Base-by-base conservation (phyloP, 2,113 vertebrate species). In the Zosterops lateralis region DNA sequence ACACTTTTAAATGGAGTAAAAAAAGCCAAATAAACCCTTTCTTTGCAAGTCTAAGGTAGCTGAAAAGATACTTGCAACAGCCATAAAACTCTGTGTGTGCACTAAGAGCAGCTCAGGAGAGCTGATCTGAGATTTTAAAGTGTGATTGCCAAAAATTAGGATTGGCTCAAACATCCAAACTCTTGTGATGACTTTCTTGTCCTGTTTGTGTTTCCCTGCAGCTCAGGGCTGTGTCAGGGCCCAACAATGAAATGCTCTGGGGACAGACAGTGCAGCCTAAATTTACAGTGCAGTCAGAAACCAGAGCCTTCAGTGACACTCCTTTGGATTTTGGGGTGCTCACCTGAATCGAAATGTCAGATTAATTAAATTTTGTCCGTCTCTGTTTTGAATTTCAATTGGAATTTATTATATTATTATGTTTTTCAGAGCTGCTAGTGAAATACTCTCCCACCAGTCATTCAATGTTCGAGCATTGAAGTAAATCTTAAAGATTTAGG, bases 111-210 rank as follows among this genome's bases (percentile, higher is more conserved):
- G 6, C 29, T 77, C 2, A 2, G 29, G 47, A 47, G 47, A 38
- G 4, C 12, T 54, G 47, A 61, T 17, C 24, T 0, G 0, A 45
- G 56, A 47, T 70, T 77, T 77, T 61, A 29, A 47, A 38, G 3
- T 20, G 32, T 45, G 21, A 54, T 62, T 38, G 48, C 18, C n/a
- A 54, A 77, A 61, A 87, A 24, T 22, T 18, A 38, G 47, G 18
- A 24, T 38, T 68, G 38, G 22, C 29, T 70, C 38, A 19, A 61
- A 19, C 38, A n/a, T 3, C 5, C 12, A 70, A 70, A 53, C 54
- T 29, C 73, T 44, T 61, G 15, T 25, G 56, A 16, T 70, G n/a
- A 20, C 14, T 38, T 77, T 53, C 18, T 53, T 61, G 54, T 45
- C 47, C 47, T 28, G 47, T 53, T n/a, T 28, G 14, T 86, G 83